Percentiles rank a stretch among this genome's conserved stretches.
Conservation (phyloP, 2,888 invertebrate species). For the Lepidonotus clava region DNA sequence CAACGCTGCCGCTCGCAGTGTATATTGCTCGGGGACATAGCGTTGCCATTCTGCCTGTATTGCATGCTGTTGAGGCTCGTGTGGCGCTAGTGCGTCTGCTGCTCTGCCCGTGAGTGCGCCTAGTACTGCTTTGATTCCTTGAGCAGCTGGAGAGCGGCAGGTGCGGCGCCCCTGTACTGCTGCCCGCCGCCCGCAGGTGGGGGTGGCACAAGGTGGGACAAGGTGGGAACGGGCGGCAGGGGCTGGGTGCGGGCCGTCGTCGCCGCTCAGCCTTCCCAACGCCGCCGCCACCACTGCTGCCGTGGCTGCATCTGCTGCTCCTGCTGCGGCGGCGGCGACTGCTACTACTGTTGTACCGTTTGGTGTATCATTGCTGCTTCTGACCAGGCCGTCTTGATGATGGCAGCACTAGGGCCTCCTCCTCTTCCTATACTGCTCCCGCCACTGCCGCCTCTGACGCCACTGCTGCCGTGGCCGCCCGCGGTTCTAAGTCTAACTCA, state of each 20-base stretch:
- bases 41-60: too few relatives aligned
- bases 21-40: too few relatives aligned
- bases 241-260: too few relatives aligned
- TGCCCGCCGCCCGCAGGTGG: not conserved
- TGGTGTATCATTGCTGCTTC: conserved; percentile 29
- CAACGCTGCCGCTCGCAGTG: too few relatives aligned
- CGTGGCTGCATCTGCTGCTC: not conserved
- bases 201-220: too few relatives aligned
- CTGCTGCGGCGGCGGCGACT: not conserved
- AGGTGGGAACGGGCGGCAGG: too few relatives aligned
- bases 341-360: conserved; percentile 9
- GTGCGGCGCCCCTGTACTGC: not conserved
- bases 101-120: not conserved
- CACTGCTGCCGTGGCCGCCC: not conserved
- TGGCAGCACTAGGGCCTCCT: conserved; percentile 33
- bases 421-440: not conserved
- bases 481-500: conserved; percentile 39
- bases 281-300: not conserved
- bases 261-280: conserved; percentile 6
- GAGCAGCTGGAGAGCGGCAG: not conserved
- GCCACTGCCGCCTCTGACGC: not conserved
- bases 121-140: conserved; percentile 8
- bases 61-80: not conserved
- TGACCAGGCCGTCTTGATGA: not conserved
- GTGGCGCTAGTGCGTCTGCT: not conserved